Base-by-base conservation (phyloP, 2,888 invertebrate genomes). In the Oligia fasciuncula region DNA sequence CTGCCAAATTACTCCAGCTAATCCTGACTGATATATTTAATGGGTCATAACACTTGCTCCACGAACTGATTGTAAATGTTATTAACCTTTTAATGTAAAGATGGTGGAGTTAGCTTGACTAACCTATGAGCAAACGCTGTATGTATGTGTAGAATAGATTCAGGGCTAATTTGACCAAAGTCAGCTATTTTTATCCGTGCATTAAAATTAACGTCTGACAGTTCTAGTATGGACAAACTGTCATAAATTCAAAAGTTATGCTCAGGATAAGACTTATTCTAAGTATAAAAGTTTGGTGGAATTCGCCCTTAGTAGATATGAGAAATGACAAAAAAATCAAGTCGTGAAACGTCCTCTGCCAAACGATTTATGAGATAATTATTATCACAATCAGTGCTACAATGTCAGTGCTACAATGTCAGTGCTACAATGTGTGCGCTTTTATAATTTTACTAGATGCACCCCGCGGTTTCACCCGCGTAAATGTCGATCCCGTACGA, bases 11-110 rank as follows among this genome's bases (percentile, higher is more conserved):
- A 83, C 85, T 85, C 13, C 29, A 54, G 76, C 68, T 76, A 79
- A 84, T 81, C 77, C 76, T n/a, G 70, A 54, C 66, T 66, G 75
- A 76, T 78, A 80, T 85, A 86, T 85, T 80, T 80, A 76, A 68
- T 76, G 75, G 57, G 19, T 51, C 69, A 75, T 83, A 77, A 85
- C 80, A 67, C 40, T n/a, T 14, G 72, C 57, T 63, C 62, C 71
- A 51, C 46, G 74, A 67, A 76, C 67, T 79, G 72, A 79, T 79
- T 85, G 76, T 78, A 62, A 74, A 70, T 73, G 66, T 67, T 80
- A 84, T 84, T 75, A 81, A 77, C 54, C 17, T 84, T 77, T 81
- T 77, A 74, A 75, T 66, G 73, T 71, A 4, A 46, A 60, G 51
- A 83, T 67, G 66, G 62, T 14, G 51, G 17, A 19, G 68, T 65